Conservation (phyloP, 1,140 invertebrate species). For the Aphidius gifuensis region DNA sequence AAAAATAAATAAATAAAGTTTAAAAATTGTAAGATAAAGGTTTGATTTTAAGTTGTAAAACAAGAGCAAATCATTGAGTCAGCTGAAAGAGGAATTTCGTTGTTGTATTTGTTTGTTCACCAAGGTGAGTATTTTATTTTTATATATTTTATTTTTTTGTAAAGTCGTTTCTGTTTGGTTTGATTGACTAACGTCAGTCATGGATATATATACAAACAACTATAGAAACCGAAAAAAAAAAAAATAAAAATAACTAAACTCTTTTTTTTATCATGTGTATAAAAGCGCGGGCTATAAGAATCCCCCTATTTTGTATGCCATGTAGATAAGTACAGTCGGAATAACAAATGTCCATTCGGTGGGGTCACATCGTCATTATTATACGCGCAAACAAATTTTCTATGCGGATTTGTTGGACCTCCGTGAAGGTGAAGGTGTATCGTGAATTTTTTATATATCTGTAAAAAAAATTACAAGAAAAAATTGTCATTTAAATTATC, state of each 20-base stretch:
- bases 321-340: conserved; percentile 52
- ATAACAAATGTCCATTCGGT: conserved; percentile 35
- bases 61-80: neutral
- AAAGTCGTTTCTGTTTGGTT: conserved; percentile 28
- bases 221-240: conserved; percentile 11
- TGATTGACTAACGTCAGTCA: conserved; percentile 55
- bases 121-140: conserved; percentile 51
- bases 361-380: conserved; percentile 28
- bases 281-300: conserved; percentile 17
- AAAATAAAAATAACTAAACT: neutral
- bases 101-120: conserved; percentile 25
- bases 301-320: conserved; percentile 51
- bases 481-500: neutral
- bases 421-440: conserved; percentile 20
- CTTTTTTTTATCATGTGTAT: neutral
- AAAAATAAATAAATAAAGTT: conserved; percentile 1
- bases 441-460: conserved; percentile 6
- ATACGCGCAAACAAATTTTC: conserved; percentile 30
- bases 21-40: neutral
- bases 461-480: neutral
- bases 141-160: neutral
- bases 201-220: conserved; percentile 30
- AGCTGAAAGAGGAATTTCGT: too few relatives aligned
- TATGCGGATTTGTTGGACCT: conserved; percentile 25
- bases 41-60: conserved; percentile 8